A percentile compares a stretch with the other conserved stretches of the same genome.
These are phyloP conservation scores for Hydrochoerus hydrochaeris DNA, from an alignment of 2,113 vertebrate species.

Conservation along the genomic window DNA sequence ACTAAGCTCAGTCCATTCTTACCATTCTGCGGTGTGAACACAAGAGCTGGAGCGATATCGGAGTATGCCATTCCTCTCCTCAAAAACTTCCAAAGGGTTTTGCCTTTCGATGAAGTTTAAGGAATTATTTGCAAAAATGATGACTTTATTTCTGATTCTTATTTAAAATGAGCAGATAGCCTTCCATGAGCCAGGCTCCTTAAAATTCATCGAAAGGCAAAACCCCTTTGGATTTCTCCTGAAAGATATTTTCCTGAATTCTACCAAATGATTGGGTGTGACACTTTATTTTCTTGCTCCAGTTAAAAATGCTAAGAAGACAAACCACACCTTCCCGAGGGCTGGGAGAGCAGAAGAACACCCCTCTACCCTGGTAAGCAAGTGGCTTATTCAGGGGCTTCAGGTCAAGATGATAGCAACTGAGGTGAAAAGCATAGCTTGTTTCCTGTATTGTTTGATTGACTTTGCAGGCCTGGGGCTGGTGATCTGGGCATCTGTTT, in stretches of 20 bases:
- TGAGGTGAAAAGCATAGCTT: no score
- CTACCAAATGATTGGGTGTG: not conserved
- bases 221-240: not conserved
- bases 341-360: no score
- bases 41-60: no score
- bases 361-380: no score
- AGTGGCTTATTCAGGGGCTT: no score
- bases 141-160: constrained; percentile 8
- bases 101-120: not conserved
- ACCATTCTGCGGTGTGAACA: not conserved
- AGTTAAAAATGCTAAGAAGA: not conserved
- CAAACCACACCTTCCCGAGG: no score
- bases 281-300: not conserved
- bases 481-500: no score
- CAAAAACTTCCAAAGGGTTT: not conserved
- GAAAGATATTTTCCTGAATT: not conserved
- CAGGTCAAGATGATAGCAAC: no score
- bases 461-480: no score
- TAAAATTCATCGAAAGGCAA: not conserved
- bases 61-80: not conserved
- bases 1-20: not conserved
- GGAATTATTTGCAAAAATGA: not conserved
- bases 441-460: no score
- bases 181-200: not conserved
- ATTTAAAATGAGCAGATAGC: not conserved